Evolutionary conservation across 2,113 vertebrate genomes (phyloP).

Genomic region (Scomber japonicus): DNA sequence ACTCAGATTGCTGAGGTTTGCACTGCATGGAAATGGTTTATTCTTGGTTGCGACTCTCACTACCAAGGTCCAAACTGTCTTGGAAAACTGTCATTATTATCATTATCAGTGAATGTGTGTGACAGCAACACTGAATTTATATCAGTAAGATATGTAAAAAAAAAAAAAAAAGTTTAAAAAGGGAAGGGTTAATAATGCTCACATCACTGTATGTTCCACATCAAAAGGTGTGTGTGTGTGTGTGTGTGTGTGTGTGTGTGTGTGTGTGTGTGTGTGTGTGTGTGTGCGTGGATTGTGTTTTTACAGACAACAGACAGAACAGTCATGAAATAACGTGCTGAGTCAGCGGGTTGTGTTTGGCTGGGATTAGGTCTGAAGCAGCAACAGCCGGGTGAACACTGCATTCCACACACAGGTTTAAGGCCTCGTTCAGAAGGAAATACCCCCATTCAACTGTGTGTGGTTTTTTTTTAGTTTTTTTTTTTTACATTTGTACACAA

Average conservation of each 20-base stretch:
- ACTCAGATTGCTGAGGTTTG: no score
- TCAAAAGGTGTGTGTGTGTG: background rate
- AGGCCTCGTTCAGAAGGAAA: background rate
- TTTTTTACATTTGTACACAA: background rate
- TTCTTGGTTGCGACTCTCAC: no score
- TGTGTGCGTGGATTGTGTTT: slow-evolving; percentile 18
- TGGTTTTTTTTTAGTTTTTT: background rate
- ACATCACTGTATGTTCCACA: background rate
- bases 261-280: background rate
- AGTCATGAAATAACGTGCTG: slow-evolving; percentile 56
- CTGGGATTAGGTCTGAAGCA: slow-evolving; percentile 53
- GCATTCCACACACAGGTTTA: slow-evolving; percentile 10
- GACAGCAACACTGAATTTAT: background rate
- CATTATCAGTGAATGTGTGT: no score
- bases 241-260: background rate
- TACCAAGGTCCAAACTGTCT: no score
- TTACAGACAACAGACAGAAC: slow-evolving; percentile 51
- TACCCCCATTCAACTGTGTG: background rate
- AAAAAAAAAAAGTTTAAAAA: background rate
- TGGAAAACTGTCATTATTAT: no score
- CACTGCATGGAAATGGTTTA: no score
- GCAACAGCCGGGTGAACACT: slow-evolving; percentile 2
- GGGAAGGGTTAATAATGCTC: background rate
- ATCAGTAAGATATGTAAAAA: no score
- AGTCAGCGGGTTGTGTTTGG: slow-evolving; percentile 56